Conservation (phyloP, 2,888 invertebrate genomes). For the Trichogramma evanescens region DNA sequence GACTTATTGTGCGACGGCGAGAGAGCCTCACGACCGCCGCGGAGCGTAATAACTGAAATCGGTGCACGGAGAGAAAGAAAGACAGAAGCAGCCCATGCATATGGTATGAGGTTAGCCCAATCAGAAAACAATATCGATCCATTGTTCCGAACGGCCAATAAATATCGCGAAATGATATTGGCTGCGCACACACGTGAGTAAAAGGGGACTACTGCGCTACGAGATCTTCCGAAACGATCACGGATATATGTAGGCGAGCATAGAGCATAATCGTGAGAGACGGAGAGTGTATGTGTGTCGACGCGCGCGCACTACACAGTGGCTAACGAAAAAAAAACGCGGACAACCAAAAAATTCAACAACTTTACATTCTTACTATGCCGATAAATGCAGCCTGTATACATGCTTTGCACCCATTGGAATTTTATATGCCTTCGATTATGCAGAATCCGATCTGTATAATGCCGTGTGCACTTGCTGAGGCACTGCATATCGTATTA, state of each 20-base stretch:
- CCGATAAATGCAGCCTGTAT: background rate
- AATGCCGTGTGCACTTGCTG: no score
- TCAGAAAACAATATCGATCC: conserved; percentile 49
- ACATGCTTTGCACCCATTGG: no score
- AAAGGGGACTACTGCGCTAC: conserved; percentile 8
- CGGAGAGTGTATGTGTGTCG: no score
- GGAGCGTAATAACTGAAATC: no score
- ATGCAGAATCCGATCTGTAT: conserved; percentile 1
- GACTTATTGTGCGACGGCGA: background rate
- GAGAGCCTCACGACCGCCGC: background rate
- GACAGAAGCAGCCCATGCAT: background rate
- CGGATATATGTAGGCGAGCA: no score
- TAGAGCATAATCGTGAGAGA: no score
- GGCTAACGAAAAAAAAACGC: no score
- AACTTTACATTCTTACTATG: conserved; percentile 6
- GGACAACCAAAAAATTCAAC: no score
- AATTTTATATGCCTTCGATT: background rate
- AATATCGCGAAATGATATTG: conserved; percentile 41
- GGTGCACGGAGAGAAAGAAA: background rate
- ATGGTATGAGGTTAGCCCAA: conserved; percentile 27
- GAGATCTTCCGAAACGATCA: background rate
- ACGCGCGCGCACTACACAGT: no score
- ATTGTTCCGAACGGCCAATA: conserved; percentile 43
- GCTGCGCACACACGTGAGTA: conserved; percentile 9
- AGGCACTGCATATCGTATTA: no score